These are phyloP conservation scores for Peromyscus eremicus DNA, from an alignment of 2,797 vertebrate genomes.

Conservation along the genomic window DNA sequence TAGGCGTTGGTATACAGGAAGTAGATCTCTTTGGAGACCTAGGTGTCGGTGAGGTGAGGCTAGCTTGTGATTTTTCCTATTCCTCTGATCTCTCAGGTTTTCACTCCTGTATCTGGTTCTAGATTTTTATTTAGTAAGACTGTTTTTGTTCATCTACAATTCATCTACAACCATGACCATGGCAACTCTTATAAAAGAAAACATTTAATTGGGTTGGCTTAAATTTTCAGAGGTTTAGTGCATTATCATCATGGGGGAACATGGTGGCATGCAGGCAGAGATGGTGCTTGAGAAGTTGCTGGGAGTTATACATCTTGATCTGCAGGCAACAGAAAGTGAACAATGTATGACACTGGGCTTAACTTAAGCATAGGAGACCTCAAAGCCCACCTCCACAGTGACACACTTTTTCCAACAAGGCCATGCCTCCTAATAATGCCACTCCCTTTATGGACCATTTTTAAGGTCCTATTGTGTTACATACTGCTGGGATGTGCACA, in stretches of 20 bases:
- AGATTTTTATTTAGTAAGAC: too few relatives aligned
- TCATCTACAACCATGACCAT: background rate
- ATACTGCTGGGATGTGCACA: background rate
- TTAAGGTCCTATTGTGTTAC: background rate
- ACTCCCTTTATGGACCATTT: background rate
- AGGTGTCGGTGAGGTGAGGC: too few relatives aligned
- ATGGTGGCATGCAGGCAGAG: background rate
- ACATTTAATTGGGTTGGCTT: background rate
- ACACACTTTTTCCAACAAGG: background rate
- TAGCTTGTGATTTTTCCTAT: too few relatives aligned
- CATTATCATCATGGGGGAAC: background rate
- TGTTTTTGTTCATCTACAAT: too few relatives aligned
- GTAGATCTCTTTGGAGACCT: too few relatives aligned
- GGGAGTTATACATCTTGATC: background rate
- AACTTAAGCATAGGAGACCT: background rate
- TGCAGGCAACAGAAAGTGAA: background rate
- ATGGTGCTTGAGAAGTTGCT: background rate
- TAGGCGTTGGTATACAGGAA: too few relatives aligned
- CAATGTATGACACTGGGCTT: background rate
- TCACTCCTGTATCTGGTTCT: too few relatives aligned
- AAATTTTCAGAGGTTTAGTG: background rate
- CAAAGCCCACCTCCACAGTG: background rate
- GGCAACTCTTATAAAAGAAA: background rate
- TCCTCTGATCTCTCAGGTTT: too few relatives aligned
- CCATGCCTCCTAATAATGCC: background rate